Percentiles rank a stretch among this genome's conserved stretches.
Conservation (phyloP, 1,140 invertebrate species). For the Atta colombica region DNA sequence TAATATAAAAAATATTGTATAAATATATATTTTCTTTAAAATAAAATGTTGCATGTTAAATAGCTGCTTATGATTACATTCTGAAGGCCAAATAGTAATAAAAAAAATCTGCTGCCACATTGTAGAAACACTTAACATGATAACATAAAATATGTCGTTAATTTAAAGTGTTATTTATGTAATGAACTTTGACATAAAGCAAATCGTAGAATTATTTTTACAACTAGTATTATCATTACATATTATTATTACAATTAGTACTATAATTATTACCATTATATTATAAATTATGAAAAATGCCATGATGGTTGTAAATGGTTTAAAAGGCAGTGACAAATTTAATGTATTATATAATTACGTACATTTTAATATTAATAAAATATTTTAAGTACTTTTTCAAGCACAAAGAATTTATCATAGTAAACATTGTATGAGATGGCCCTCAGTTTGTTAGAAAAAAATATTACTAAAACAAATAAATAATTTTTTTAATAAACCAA, state of each 20-base stretch:
- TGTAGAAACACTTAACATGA: neutral
- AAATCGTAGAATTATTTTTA: conserved; percentile 47
- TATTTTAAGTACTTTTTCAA: conserved; percentile 67
- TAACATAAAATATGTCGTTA: conserved; percentile 14
- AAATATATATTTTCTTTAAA: conserved; percentile 24
- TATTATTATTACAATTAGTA: conserved; percentile 3
- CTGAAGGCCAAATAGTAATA: conserved; percentile 54
- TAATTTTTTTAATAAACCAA: conserved; percentile 48
- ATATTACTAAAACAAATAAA: conserved; percentile 52
- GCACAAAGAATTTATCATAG: conserved; percentile 46
- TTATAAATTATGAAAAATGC: conserved; percentile 54
- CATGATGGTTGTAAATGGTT: conserved; percentile 24
- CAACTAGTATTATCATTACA: conserved; percentile 40
- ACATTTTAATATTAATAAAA: conserved; percentile 28
- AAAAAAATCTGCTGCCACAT: conserved; percentile 8
- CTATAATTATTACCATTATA: conserved; percentile 41
- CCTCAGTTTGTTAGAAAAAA: conserved; percentile 71
- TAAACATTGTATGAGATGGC: conserved; percentile 62
- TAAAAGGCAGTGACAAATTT: conserved; percentile 55
- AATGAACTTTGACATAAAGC: conserved; percentile 35
- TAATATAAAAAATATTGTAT: conserved; percentile 44
- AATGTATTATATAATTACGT: conserved; percentile 18
- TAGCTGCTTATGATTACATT: conserved; percentile 33
- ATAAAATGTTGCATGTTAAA: neutral
- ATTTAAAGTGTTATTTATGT: conserved; percentile 26